These are phyloP conservation scores for Genyomyrus donnyi DNA, from an alignment of 2,113 vertebrate genomes.

Conservation along the genomic window DNA sequence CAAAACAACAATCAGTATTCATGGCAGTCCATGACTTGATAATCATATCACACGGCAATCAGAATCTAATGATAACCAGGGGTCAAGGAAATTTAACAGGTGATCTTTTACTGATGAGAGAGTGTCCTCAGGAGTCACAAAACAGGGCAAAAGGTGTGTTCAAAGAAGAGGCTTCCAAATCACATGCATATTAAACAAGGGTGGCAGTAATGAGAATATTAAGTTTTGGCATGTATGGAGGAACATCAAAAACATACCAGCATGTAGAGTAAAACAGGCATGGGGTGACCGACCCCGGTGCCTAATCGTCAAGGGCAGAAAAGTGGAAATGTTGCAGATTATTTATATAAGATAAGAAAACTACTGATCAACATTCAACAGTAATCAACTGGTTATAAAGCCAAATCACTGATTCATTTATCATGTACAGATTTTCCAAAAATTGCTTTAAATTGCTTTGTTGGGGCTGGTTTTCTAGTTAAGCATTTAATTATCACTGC, in stretches of 20 bases:
- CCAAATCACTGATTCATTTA: neutral
- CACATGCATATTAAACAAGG: neutral
- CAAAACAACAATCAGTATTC: constrained; percentile 24
- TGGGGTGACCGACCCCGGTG: neutral
- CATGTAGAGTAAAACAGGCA: neutral
- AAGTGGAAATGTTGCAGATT: neutral
- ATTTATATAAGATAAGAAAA: neutral
- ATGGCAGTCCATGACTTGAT: constrained; percentile 15
- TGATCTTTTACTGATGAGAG: constrained; percentile 1
- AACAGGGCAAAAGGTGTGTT: neutral
- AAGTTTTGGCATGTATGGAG: neutral
- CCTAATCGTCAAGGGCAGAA: neutral
- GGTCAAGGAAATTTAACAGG: constrained; percentile 22
- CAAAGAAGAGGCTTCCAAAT: neutral
- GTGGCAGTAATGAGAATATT: neutral
- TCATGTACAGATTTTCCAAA: neutral
- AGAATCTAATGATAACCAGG: constrained; percentile 14
- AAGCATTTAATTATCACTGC: neutral
- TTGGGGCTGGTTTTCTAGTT: neutral
- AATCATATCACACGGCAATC: constrained; percentile 19
- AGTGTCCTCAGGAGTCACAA: neutral
- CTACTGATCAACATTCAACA: neutral
- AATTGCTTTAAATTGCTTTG: neutral
- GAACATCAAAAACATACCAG: neutral
- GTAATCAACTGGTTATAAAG: neutral